phyloP scores from a whole-genome alignment of 2,797 vertebrate genomes.

The Betta splendens region DNA sequence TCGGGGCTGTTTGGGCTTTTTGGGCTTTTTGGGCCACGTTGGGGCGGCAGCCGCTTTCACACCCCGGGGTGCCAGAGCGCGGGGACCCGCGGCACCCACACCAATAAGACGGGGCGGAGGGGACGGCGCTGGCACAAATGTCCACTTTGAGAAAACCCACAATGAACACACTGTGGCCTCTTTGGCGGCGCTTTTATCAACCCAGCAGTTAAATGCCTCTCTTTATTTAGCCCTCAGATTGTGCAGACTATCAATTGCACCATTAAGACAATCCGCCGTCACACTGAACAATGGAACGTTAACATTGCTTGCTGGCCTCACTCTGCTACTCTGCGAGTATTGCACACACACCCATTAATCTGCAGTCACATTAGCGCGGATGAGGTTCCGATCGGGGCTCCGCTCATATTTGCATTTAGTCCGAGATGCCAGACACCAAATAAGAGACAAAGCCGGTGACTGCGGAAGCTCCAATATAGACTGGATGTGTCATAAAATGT shows the following conservation, averaged over 20 bases:
- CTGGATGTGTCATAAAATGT: conserved; percentile 53
- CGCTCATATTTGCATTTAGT: conserved; percentile 59
- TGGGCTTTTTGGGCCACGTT: conserved; percentile 54
- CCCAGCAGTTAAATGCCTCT: conserved; percentile 70
- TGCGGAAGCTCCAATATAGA: conserved; percentile 46
- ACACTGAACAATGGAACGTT: conserved; percentile 67
- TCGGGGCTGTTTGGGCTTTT: conserved; percentile 57
- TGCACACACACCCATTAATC: conserved; percentile 52
- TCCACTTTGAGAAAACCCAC: conserved; percentile 76
- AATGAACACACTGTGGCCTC: conserved; percentile 77
- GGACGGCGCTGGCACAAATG: conserved; percentile 75
- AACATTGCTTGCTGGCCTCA: conserved; percentile 55
- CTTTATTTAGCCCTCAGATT: conserved; percentile 74
- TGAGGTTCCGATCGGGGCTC: conserved; percentile 51
- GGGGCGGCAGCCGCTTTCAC: conserved; percentile 52
- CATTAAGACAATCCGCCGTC: conserved; percentile 75
- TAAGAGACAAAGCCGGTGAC: conserved; percentile 61
- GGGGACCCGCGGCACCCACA: conserved; percentile 62
- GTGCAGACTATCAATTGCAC: conserved; percentile 75
- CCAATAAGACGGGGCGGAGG: conserved; percentile 71
- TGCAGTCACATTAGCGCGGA: conserved; percentile 50
- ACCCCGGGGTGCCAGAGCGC: conserved; percentile 60
- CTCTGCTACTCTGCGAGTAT: conserved; percentile 58
- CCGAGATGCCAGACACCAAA: conserved; percentile 60
- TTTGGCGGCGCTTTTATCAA: conserved; percentile 72